Evolutionary conservation across 2,888 invertebrate genomes (phyloP), one percentile per base, ranked within the genome.

Genomic region (Perithous albicinctus): DNA sequence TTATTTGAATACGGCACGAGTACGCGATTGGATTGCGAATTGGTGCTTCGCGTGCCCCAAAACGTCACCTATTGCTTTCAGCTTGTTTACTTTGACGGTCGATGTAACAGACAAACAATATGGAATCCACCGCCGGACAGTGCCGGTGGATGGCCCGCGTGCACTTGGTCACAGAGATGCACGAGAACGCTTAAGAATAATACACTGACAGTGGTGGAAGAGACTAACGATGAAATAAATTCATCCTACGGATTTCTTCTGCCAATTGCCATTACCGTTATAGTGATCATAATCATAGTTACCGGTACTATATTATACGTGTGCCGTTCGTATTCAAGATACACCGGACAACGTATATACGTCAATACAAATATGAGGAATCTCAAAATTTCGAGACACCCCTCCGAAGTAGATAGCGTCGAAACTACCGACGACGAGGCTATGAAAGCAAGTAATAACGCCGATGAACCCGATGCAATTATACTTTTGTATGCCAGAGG

Each of bases 401-500:
- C 18, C 8, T 38, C 35, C 7, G 83, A 84, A n/a, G 23, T 26
- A 2, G 83, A 84, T 51, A 76, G 69, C 54, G 69, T 70, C 61
- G 84, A 85, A 46, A 78, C 59, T 8, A 75, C 77, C 54, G 85
- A 85, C 41, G 82, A 80, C 32, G 85, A 83, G 51, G 38, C 48
- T 7, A 66, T 76, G 23, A 80, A 61, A 29, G 80, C 51, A 43
- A 59, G 63, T 6, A 56, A 15, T 26, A 23, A 59, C 12, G 63
- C 54, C 35, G 70, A 80, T n/a, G 77, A 85, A 26, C 29, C 41
- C 12, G 78, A 83, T 29, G 85, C 86, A 6, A 86, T 89, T 15
- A 74, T 89, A n/a, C 78, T 89, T 12, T 26, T 89, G 6, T 89
- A 89, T 63, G 85, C 86, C 4, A 87, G 83, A 41, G 85, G 84